A percentile compares a stretch with the other conserved stretches of the same genome.
Evolutionary conservation across 2,888 invertebrate species (phyloP).

Genomic region (Scaptomyza cyrtandrae): DNA sequence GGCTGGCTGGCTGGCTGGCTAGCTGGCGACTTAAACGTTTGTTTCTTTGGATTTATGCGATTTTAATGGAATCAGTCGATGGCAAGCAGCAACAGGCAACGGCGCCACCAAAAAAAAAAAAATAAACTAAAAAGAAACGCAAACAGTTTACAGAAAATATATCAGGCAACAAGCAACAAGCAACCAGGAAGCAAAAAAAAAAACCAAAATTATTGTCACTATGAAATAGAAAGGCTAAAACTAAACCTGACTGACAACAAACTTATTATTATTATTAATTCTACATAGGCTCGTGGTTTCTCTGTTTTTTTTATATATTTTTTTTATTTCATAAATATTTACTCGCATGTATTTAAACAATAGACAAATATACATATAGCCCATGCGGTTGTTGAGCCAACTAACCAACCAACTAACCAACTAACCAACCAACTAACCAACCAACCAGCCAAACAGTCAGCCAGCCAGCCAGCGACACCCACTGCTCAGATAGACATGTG

Average conservation of each 20-base stretch:
- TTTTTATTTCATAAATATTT: background rate
- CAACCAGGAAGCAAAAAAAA: slow-evolving; percentile 41
- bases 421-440: background rate
- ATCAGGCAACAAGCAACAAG: slow-evolving; percentile 22
- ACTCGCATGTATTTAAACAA: slow-evolving; percentile 41
- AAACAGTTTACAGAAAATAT: slow-evolving; percentile 18
- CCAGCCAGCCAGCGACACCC: background rate
- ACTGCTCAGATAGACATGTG: slow-evolving; percentile 32
- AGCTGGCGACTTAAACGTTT: slow-evolving; percentile 66
- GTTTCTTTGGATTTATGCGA: slow-evolving; percentile 73
- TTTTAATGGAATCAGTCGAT: slow-evolving; percentile 75
- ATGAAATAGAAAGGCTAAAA: slow-evolving; percentile 10
- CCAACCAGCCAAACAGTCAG: no score
- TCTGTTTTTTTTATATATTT: background rate
- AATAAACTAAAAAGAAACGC: slow-evolving; percentile 18
- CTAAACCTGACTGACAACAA: slow-evolving; percentile 2
- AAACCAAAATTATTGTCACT: background rate
- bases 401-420: background rate
- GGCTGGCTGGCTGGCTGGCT: slow-evolving; percentile 34
- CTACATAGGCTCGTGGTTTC: slow-evolving; percentile 16
- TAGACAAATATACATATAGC: slow-evolving; percentile 66
- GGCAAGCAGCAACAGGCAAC: no score
- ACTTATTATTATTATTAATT: slow-evolving; percentile 15
- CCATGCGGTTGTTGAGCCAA: slow-evolving; percentile 56
- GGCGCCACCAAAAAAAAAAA: slow-evolving; percentile 47